These are phyloP conservation scores for Gymnobelideus leadbeateri DNA, from an alignment of 2,113 vertebrate genomes.

Conservation along the genomic window DNA sequence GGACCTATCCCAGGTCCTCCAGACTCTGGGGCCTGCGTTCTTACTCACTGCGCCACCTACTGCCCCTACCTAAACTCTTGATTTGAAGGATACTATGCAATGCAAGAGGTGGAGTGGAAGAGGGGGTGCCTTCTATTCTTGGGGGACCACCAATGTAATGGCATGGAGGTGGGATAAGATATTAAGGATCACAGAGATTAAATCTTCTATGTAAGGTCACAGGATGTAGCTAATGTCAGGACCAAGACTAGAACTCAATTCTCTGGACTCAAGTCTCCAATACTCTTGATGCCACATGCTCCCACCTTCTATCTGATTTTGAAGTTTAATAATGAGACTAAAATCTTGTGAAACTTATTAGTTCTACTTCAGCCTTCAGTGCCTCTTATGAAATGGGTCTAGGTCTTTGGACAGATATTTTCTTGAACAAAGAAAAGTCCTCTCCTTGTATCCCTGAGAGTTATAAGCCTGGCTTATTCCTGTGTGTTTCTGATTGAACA, in stretches of 20 bases:
- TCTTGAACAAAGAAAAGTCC: neutral
- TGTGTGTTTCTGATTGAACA: neutral
- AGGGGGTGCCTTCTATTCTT: neutral
- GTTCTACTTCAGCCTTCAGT: neutral
- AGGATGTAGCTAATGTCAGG: neutral
- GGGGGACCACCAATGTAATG: neutral
- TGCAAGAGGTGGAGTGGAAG: neutral
- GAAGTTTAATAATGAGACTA: neutral
- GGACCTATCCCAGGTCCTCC: too few species aligned
- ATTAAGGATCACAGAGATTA: neutral
- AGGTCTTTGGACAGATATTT: neutral
- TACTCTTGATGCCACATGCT: neutral
- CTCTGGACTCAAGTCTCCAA: neutral
- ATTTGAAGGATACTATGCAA: neutral
- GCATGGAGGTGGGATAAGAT: neutral
- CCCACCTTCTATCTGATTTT: neutral
- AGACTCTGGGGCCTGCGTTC: too few species aligned
- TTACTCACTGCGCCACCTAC: too few species aligned
- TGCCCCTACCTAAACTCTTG: neutral
- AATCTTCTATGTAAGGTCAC: neutral
- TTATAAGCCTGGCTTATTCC: neutral
- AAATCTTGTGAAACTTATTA: neutral
- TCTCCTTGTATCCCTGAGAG: neutral
- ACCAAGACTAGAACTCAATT: neutral
- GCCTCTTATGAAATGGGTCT: neutral